Conservation (phyloP, 2,888 invertebrate genomes). For the Eilema caniola region DNA sequence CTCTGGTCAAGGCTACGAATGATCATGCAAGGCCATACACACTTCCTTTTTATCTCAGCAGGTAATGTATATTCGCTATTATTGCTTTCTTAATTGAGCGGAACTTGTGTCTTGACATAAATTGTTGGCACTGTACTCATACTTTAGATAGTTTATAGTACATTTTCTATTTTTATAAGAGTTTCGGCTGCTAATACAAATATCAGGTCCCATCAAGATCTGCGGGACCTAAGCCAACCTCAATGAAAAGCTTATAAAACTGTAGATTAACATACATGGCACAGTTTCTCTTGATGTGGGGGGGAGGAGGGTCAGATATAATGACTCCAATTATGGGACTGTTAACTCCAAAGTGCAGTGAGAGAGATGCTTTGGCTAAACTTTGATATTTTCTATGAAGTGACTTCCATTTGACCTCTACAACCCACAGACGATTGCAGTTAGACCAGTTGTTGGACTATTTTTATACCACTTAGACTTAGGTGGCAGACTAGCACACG, state of each 20-base stretch:
- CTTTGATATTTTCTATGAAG: too few relatives aligned
- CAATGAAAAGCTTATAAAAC: too few relatives aligned
- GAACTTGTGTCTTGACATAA: constrained; percentile 21
- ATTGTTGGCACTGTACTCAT: not conserved
- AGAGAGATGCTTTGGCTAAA: too few relatives aligned
- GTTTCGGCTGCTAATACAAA: not conserved
- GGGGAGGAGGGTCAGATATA: too few relatives aligned
- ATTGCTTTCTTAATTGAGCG: constrained; percentile 30
- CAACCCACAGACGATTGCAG: too few relatives aligned
- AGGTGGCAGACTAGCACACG: too few relatives aligned
- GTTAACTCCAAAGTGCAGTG: not conserved
- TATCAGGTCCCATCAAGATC: not conserved
- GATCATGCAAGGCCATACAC: constrained; percentile 34
- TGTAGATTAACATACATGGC: too few relatives aligned
- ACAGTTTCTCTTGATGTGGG: too few relatives aligned
- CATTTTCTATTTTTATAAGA: not conserved
- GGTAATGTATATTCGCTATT: constrained; percentile 25
- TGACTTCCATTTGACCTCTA: too few relatives aligned
- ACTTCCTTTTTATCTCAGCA: constrained; percentile 45
- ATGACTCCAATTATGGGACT: not conserved
- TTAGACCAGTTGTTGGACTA: too few relatives aligned
- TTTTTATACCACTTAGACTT: too few relatives aligned
- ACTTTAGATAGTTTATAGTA: not conserved
- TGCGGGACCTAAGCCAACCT: too few relatives aligned
- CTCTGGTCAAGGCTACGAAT: constrained; percentile 43